phyloP scores from a whole-genome alignment of 2,797 vertebrate species.

The Protosalanx chinensis region DNA sequence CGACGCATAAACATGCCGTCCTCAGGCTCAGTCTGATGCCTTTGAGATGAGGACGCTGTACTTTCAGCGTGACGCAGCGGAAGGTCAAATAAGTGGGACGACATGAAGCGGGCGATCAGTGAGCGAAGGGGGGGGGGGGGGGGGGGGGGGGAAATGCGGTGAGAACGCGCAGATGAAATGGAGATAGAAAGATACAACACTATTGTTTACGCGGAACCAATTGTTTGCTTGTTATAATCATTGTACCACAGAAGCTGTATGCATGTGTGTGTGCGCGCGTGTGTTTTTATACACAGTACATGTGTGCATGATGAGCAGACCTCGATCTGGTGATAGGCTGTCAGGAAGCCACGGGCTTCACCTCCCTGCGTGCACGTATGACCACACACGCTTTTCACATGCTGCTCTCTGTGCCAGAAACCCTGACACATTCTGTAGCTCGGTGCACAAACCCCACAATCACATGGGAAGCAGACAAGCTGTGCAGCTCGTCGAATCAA shows the following conservation, averaged over 20 bases:
- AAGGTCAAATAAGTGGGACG: neutral
- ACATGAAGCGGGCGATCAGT: neutral
- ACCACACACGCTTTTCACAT: slow-evolving; percentile 53
- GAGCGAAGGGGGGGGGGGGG: neutral
- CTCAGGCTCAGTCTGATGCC: neutral
- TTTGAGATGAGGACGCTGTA: neutral
- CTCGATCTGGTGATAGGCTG: slow-evolving; percentile 44
- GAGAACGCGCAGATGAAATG: neutral
- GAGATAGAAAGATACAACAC: neutral
- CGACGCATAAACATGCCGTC: neutral
- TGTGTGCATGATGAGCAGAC: slow-evolving; percentile 25
- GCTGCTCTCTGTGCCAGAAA: slow-evolving; percentile 3
- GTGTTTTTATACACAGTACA: slow-evolving; percentile 31
- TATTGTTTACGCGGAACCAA: too few relatives aligned
- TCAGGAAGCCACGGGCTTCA: slow-evolving; percentile 42
- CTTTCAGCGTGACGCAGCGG: neutral
- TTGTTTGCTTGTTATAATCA: too few relatives aligned
- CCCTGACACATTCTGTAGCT: slow-evolving; percentile 20
- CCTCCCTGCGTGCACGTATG: slow-evolving; percentile 67
- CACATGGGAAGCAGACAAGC: slow-evolving; percentile 32
- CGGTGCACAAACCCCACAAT: slow-evolving; percentile 39
- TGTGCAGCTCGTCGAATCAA: slow-evolving; percentile 9
- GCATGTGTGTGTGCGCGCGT: neutral
- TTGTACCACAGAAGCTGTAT: neutral
- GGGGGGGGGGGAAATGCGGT: neutral